Base-by-base conservation (phyloP, 2,797 vertebrate genomes). In the Acipenser oxyrinchus region DNA sequence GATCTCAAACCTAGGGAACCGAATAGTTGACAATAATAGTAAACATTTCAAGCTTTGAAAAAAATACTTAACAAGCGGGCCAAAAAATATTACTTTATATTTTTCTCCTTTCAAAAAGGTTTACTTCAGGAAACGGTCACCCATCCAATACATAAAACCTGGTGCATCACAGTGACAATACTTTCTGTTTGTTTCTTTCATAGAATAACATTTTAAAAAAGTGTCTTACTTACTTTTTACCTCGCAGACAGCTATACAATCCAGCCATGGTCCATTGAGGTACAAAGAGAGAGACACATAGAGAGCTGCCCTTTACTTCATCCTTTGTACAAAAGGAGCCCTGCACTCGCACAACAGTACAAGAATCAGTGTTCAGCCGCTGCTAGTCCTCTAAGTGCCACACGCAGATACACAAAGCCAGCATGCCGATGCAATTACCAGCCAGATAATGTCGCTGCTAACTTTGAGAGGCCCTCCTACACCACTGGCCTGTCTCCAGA, bases 211-310 rank as follows among this genome's bases (percentile, higher is more conserved):
- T 37, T 13, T n/a, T 8, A 53, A 48, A 60, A 11, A 50, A n/a
- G 65, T 62, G 66, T 18, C 23, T 59, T 74, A 90, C 90, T 92
- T 91, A 92, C 90, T 84, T 83, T 71, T 84, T 75, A 73, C 74
- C 82, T 77, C 81, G 87, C 76, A 86, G 76, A 75, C 87, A 88
- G 63, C 70, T 72, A 71, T 84, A 84, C 76, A 86, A 83, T 58
- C 78, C 77, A 74, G 86, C 82, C 86, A 81, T 80, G 68, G 76
- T 76, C 66, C 67, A 53, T 23, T 71, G 62, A 49, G 66, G 62
- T 65, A 51, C 48, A 60, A 50, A 60, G 23, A 15, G 9, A 60
- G 12, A 61, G 10, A 13, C 58, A 8, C 48, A 13, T 50, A 37
- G 23, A 37, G 23, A 49, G 37, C 37, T 50, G 62, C 66, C 75